Conservation (phyloP, 2,113 vertebrate species). For the Callorhinus ursinus region DNA sequence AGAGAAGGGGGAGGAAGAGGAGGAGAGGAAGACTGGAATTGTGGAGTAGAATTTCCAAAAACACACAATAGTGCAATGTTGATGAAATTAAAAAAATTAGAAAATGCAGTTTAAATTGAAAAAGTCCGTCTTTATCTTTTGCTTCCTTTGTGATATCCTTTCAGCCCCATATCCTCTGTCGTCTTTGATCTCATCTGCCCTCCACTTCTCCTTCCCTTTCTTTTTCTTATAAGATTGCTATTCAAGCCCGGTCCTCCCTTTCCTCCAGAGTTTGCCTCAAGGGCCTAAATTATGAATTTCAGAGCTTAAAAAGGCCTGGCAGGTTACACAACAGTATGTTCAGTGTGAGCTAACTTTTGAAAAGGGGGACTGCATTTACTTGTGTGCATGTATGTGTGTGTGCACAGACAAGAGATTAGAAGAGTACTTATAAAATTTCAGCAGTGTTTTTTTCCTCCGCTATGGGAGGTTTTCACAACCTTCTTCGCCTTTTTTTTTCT, state of each 20-base stretch:
- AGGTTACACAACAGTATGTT: slow-evolving; percentile 71
- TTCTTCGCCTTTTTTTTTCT: neutral
- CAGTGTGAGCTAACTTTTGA: slow-evolving; percentile 59
- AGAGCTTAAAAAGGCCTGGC: slow-evolving; percentile 54
- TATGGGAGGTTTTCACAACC: neutral
- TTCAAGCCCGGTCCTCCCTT: slow-evolving; percentile 60
- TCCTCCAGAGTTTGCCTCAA: slow-evolving; percentile 65
- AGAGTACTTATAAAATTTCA: neutral
- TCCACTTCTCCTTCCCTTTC: slow-evolving; percentile 47
- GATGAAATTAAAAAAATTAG: slow-evolving; percentile 77
- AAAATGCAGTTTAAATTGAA: slow-evolving; percentile 76
- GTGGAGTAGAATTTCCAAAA: slow-evolving; percentile 69
- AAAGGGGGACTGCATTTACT: slow-evolving; percentile 57
- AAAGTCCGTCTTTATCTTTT: slow-evolving; percentile 66
- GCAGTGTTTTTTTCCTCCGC: neutral
- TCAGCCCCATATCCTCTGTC: slow-evolving; percentile 56
- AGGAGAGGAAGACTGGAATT: slow-evolving; percentile 57
- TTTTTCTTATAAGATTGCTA: slow-evolving; percentile 45
- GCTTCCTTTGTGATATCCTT: slow-evolving; percentile 67
- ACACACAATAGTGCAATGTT: slow-evolving; percentile 58
- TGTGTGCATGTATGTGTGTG: slow-evolving; percentile 44
- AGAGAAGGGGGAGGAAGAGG: slow-evolving; percentile 61
- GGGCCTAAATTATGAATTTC: slow-evolving; percentile 72
- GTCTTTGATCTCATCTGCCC: slow-evolving; percentile 70
- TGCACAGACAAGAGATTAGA: slow-evolving; percentile 21